A percentile compares a stretch with the other conserved stretches of the same genome.
Conservation (phyloP, 2,888 invertebrate species). For the Ectropis crepuscularia region DNA sequence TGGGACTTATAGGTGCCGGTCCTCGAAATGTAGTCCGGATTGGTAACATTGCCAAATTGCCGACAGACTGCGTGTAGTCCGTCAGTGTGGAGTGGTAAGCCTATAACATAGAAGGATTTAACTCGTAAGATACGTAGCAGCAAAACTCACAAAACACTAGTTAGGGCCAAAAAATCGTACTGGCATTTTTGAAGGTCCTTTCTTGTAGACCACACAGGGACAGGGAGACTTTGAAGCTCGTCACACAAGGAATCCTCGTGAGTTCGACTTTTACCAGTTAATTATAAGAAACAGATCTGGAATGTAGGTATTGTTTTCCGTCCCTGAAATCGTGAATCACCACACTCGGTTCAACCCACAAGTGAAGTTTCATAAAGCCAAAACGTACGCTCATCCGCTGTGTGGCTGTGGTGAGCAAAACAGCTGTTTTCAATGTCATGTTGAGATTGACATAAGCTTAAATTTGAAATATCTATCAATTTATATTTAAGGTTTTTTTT, state of each 20-base stretch:
- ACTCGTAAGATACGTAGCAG: neutral
- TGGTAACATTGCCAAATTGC: slow-evolving; percentile 97
- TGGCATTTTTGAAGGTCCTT: slow-evolving; percentile 48
- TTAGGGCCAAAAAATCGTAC: slow-evolving; percentile 43
- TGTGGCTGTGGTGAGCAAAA: no score
- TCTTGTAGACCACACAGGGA: neutral
- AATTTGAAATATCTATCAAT: no score
- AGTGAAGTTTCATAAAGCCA: no score
- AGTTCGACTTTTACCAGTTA: neutral
- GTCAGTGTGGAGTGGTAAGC: slow-evolving; percentile 98
- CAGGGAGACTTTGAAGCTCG: neutral
- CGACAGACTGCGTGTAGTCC: slow-evolving; percentile 89
- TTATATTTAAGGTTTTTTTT: no score
- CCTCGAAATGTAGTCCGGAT: slow-evolving; percentile 96
- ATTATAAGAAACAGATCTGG: no score
- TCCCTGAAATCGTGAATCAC: slow-evolving; percentile 3
- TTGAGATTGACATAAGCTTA: no score
- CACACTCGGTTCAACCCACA: neutral
- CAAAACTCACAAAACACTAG: neutral
- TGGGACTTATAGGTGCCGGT: slow-evolving; percentile 90
- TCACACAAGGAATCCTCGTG: neutral
- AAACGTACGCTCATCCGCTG: no score
- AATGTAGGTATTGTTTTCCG: neutral
- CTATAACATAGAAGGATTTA: slow-evolving; percentile 75
- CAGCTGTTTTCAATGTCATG: no score